Base-by-base conservation (phyloP, 2,797 vertebrate genomes). In the Anableps anableps region DNA sequence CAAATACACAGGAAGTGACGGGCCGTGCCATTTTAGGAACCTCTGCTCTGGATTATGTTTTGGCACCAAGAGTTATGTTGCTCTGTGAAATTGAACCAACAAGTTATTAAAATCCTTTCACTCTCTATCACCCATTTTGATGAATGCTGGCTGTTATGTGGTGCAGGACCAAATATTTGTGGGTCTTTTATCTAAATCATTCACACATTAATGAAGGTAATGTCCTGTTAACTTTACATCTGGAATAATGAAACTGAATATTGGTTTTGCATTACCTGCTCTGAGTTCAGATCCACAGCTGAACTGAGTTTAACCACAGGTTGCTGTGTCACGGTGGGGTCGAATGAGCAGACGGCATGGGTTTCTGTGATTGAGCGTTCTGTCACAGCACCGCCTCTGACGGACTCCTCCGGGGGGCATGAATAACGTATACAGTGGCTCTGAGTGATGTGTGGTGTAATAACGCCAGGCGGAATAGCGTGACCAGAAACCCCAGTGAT, bases 391-490 rank as follows among this genome's bases (percentile, higher is more conserved):
- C 79, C 81, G 90, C 89, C 88, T 80, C 91, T 88, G 89, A 91
- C 85, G 34, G 80, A 88, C 89, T 91, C 86, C 90, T 91, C 74
- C 16, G 79, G 81, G 36, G 88, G 84, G 77, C 90, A 92, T 95
- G 92, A 94, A 93, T 95, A 95, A 95, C 93, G 90, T 87, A 90
- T 85, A 85, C 85, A 77, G 80, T 87, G 82, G 86, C 72, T 74
- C 82, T 93, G 94, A 95, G 87, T 94, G 94, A 95, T 95, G 89
- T 91, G 80, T 89, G 76, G 80, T 83, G 76, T 94, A 92, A 94
- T 94, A 91, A 92, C 85, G 88, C 87, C 87, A 86, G 91, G 91
- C 93, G 95, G 93, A 92, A 82, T 91, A 85, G 91, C 92, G 86
- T 93, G 93, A 95, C 88, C 81, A 85, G 90, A 90, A 89, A 88